These are phyloP conservation scores for Helicoverpa armigera DNA, from an alignment of 1,140 invertebrate genomes.

Conservation along the genomic window DNA sequence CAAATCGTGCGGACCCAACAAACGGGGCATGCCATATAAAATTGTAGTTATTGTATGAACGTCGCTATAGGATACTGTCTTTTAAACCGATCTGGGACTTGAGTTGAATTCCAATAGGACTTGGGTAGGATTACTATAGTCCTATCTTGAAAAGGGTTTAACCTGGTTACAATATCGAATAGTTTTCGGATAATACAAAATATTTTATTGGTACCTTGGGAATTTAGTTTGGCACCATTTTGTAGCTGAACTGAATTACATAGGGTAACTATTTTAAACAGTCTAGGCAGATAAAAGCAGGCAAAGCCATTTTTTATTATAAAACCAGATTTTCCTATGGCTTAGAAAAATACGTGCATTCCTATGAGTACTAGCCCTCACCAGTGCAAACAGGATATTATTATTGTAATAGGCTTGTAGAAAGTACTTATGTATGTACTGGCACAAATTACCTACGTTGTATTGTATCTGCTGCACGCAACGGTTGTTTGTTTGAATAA, in stretches of 20 bases:
- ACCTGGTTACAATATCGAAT: not conserved
- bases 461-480: constrained; percentile 35
- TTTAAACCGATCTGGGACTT: constrained; percentile 2
- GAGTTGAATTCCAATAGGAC: constrained; percentile 12
- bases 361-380: not conserved
- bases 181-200: not conserved
- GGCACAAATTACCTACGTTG: constrained; percentile 13
- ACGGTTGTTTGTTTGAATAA: not conserved
- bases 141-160: not conserved
- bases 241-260: no score
- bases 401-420: constrained; percentile 31
- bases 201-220: not conserved
- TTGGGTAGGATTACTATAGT: not conserved
- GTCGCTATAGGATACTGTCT: not conserved
- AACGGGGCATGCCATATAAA: constrained; percentile 16
- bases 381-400: constrained; percentile 23
- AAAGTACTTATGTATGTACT: constrained; percentile 25
- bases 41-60: constrained; percentile 13
- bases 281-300: no score
- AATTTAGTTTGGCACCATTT: not conserved
- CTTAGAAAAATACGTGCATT: not conserved
- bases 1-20: constrained; percentile 19
- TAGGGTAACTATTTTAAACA: no score
- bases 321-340: not conserved
- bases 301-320: not conserved